These are phyloP conservation scores for Parus major DNA, from an alignment of 2,113 vertebrate species.

Conservation along the genomic window DNA sequence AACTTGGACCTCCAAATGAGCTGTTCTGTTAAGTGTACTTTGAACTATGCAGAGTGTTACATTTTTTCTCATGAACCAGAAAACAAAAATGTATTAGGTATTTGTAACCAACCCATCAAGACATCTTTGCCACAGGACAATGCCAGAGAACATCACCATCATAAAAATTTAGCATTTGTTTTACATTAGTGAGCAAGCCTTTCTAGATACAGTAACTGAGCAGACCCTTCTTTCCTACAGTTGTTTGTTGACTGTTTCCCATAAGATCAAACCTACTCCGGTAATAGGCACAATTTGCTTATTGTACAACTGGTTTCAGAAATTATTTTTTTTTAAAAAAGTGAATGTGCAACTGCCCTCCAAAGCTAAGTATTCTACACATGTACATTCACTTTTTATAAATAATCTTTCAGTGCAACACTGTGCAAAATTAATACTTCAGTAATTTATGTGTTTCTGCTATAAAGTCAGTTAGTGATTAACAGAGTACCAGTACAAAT, in stretches of 20 bases:
- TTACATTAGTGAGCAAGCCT: background rate
- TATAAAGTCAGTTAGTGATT: background rate
- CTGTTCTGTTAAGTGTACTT: background rate
- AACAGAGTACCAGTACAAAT: background rate
- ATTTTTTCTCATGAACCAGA: background rate
- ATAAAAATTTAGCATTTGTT: background rate
- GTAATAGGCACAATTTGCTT: background rate
- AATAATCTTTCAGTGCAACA: background rate
- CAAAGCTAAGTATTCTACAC: background rate
- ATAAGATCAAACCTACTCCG: rapidly evolving
- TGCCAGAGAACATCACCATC: background rate
- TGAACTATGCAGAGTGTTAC: background rate
- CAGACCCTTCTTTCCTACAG: background rate
- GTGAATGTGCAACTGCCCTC: background rate
- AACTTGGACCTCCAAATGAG: background rate
- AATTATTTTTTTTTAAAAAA: background rate
- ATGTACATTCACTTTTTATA: background rate
- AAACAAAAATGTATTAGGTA: background rate
- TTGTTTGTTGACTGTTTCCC: background rate
- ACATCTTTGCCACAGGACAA: background rate
- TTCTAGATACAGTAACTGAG: background rate
- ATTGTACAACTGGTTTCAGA: background rate
- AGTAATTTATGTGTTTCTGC: background rate
- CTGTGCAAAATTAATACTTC: background rate
- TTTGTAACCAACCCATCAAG: background rate